phyloP scores from a whole-genome alignment of 2,797 vertebrate species.

The Arctocebus calabarensis region DNA sequence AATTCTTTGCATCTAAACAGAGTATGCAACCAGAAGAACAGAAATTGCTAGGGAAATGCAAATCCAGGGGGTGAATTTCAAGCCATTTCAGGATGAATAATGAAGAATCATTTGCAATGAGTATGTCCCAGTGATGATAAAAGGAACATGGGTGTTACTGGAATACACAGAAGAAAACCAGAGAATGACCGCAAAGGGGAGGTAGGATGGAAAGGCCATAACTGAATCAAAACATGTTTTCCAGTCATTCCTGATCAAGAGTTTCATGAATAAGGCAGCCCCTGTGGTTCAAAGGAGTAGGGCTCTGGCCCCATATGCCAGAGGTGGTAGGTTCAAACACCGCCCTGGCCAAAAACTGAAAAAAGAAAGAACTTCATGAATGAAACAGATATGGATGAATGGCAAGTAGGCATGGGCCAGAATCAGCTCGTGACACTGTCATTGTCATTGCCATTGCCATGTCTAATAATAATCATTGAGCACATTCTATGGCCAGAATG shows the following conservation, averaged over 20 bases:
- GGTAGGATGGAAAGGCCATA: neutral
- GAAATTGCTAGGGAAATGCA: constrained; percentile 1
- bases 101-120: neutral
- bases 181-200: neutral
- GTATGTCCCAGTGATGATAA: neutral
- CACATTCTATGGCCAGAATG: neutral
- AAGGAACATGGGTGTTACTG: neutral
- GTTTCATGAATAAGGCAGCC: neutral
- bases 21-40: neutral
- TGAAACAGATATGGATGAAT: neutral
- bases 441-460: neutral
- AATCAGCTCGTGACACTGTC: neutral
- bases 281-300: too few species aligned
- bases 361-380: neutral
- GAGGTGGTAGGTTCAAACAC: too few species aligned
- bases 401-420: neutral
- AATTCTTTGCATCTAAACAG: neutral
- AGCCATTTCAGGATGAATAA: neutral
- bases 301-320: too few species aligned
- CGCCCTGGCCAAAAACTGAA: too few species aligned
- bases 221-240: neutral
- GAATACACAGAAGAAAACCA: neutral
- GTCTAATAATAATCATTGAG: neutral
- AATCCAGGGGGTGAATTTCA: neutral
- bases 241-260: neutral